Evolutionary conservation across 2,113 vertebrate species (phyloP), one percentile per base, ranked within the genome.

Genomic region (Indicator indicator): DNA sequence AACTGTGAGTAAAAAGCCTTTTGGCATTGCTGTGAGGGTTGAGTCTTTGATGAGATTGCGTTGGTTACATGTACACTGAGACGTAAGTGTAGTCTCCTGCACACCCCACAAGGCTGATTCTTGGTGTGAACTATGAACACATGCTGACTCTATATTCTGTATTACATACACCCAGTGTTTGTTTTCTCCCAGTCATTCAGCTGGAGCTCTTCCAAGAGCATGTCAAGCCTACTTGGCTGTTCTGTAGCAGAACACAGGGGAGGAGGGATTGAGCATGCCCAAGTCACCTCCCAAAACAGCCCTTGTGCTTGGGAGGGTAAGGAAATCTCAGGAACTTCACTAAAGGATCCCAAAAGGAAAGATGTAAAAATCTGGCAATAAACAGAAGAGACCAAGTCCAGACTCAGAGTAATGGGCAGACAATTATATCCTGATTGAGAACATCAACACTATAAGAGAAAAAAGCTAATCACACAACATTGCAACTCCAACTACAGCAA

Each of bases 111-210:
- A 23, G 12, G 42, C 42, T 0, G 0, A 11, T 42, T 21, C 52
- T 56, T 9, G 0, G 23, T 3, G 48, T 17, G n/a, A 0, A 0
- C 71, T n/a, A 3, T 4, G 5, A 68, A 23, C 42, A 7, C 0
- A 1, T 27, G 8, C 54, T 75, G 58, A 32, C 73, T 77, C 50
- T 5, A 3, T 21, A 18, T 13, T 60, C 77, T 69, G 8, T 64
- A 18, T 33, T 72, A 16, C 5, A 3, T 28, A 32, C 78, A 46
- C 23, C 44, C 71, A 4, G 16, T 55, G 55, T 69, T 91, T 86
- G 44, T 69, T 91, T 79, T 46, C 74, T 91, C 75, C 36, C 68
- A 70, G 67, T 76, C 71, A 36, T 44, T 60, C 64, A n/a, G 14
- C 44, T 93, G 84, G 91, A 94, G 44, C n/a, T 67, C 50, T 73